These are phyloP conservation scores for Zapus hudsonius DNA, from an alignment of 2,113 vertebrate species.

Conservation along the genomic window DNA sequence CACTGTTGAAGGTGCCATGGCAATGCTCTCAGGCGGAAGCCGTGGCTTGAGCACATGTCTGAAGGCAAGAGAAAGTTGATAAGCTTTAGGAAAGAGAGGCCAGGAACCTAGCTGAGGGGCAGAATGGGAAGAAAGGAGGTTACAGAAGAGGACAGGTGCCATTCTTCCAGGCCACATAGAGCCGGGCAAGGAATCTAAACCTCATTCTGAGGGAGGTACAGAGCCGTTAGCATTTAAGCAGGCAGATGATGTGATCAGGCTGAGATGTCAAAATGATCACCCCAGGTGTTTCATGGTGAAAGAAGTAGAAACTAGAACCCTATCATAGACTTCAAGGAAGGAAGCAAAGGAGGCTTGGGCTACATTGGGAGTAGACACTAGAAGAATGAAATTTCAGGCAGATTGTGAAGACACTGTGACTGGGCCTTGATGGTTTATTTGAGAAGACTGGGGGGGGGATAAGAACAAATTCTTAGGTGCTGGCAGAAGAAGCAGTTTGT, in stretches of 20 bases:
- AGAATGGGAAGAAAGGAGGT: background rate
- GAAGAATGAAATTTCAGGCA: background rate
- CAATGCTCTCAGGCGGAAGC: background rate
- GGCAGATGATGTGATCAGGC: background rate
- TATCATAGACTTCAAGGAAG: background rate
- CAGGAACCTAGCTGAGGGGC: background rate
- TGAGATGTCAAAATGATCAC: background rate
- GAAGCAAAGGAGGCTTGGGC: background rate
- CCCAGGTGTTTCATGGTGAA: background rate
- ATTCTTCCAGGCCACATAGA: background rate
- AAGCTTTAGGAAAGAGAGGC: background rate
- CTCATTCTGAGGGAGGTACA: background rate
- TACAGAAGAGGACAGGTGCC: background rate
- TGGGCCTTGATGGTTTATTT: background rate
- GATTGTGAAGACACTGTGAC: background rate
- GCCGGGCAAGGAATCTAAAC: background rate
- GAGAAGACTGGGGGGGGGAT: background rate
- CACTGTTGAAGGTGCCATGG: background rate
- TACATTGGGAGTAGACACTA: background rate
- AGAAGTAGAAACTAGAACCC: background rate
- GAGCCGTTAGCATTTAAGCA: background rate
- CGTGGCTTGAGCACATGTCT: background rate
- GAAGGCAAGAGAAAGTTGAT: background rate
- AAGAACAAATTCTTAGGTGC: background rate
- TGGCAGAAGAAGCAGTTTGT: background rate